phyloP scores from a whole-genome alignment of 2,113 vertebrate genomes.

The Sceloporus tristichus region DNA sequence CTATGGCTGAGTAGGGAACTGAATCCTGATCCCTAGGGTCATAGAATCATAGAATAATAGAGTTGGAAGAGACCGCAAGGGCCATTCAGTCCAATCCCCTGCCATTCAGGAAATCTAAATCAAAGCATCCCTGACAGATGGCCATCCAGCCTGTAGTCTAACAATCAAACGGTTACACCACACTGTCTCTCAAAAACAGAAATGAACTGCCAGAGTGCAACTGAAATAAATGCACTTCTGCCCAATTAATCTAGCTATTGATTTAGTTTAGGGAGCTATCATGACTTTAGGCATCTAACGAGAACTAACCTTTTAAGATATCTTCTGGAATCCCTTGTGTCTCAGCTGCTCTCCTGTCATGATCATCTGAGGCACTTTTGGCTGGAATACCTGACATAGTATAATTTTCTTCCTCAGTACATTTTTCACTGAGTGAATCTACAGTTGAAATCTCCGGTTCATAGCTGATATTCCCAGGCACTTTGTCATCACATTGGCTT shows the following conservation, averaged over 20 bases:
- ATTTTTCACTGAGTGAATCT: conserved; percentile 72
- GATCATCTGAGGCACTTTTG: conserved; percentile 89
- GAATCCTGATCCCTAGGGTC: too few species aligned
- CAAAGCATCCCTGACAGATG: too few species aligned
- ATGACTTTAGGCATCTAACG: background rate
- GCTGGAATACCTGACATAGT: conserved; percentile 83
- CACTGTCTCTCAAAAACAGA: background rate
- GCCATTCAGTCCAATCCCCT: too few species aligned
- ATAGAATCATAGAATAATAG: too few species aligned
- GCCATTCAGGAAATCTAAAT: too few species aligned
- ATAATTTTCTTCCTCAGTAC: conserved; percentile 75
- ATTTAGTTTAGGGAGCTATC: fast-evolving
- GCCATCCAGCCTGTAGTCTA: too few species aligned
- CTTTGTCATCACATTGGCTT: conserved; percentile 81
- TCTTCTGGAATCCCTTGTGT: conserved; percentile 72
- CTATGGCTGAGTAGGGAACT: too few species aligned
- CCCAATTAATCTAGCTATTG: background rate
- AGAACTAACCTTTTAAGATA: conserved; percentile 86
- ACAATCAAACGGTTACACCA: too few species aligned
- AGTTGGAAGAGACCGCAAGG: too few species aligned
- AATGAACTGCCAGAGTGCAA: fast-evolving
- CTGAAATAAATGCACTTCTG: conserved; percentile 7
- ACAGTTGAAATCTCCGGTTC: conserved; percentile 76
- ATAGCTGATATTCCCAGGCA: conserved; percentile 79
- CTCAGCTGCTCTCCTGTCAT: conserved; percentile 81